phyloP scores from a whole-genome alignment of 2,797 vertebrate species.

The Helostoma temminkii region DNA sequence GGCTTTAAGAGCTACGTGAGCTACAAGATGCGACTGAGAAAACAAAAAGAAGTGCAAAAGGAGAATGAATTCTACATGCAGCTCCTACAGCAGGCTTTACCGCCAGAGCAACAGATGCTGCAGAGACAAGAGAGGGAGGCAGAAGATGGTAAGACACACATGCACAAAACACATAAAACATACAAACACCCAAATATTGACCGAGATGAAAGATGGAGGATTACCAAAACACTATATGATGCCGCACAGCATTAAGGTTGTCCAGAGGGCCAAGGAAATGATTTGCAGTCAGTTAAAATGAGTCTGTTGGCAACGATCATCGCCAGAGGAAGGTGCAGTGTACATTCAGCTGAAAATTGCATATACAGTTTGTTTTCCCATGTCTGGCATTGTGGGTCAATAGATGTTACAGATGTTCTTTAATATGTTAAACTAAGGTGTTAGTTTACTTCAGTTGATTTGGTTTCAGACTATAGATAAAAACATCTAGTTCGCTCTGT shows the following conservation, averaged over 20 bases:
- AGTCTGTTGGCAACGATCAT: not conserved
- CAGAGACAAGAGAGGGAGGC: constrained; percentile 95
- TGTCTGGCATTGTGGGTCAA: not conserved
- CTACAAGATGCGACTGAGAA: constrained; percentile 97
- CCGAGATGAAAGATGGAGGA: not conserved
- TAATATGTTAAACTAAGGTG: no score
- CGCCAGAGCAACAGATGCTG: constrained; percentile 96
- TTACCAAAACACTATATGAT: not conserved
- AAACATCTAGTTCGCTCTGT: not conserved
- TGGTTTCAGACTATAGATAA: not conserved
- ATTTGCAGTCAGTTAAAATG: no score
- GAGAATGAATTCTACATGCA: constrained; percentile 99
- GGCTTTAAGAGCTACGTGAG: constrained; percentile 99
- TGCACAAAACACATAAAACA: constrained; percentile 2
- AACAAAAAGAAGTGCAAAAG: constrained; percentile 98
- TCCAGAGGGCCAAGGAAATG: no score
- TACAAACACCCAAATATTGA: not conserved
- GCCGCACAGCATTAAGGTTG: not conserved
- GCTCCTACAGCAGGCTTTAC: constrained; percentile 96
- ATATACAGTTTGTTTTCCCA: not conserved
- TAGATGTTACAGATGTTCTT: not conserved
- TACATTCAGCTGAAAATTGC: not conserved
- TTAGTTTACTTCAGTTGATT: not conserved
- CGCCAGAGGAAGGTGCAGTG: not conserved
- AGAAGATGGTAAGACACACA: constrained; percentile 90